Conservation (phyloP, 23 tunicate genomes). For the Ciona savignyi region DNA sequence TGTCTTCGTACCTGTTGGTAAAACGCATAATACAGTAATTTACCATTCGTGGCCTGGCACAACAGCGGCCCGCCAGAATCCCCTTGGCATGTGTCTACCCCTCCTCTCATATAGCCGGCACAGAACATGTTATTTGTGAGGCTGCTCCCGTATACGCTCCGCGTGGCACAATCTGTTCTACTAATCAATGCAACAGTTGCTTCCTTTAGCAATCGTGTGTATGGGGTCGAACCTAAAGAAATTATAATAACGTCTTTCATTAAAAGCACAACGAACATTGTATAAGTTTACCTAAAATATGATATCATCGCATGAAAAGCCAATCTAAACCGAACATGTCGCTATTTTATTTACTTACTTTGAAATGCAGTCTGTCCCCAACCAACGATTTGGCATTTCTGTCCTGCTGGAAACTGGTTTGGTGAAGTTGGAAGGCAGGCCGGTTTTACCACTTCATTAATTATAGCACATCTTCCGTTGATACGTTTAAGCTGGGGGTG, state of each 20-base stretch:
- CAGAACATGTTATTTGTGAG: constrained; percentile 66
- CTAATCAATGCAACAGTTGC: constrained; percentile 52
- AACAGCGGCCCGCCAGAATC: constrained; percentile 89
- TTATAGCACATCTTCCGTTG: neutral
- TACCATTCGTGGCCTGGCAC: constrained; percentile 17
- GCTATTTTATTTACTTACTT: constrained; percentile 4
- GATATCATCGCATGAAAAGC: no score
- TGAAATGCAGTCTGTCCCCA: constrained; percentile 65
- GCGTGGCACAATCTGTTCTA: constrained; percentile 12
- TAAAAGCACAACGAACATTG: no score
- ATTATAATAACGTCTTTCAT: neutral
- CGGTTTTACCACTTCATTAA: constrained; percentile 7
- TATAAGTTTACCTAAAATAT: no score
- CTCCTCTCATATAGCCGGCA: constrained; percentile 76
- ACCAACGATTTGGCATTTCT: constrained; percentile 52
- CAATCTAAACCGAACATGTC: neutral
- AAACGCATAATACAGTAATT: neutral
- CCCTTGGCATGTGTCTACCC: constrained; percentile 88
- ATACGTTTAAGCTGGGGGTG: neutral
- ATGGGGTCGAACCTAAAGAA: constrained; percentile 34
- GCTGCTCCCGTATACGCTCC: constrained; percentile 36
- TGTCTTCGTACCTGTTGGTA: neutral
- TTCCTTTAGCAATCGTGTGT: constrained; percentile 31
- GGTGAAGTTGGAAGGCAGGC: constrained; percentile 55
- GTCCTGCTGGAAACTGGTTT: constrained; percentile 23